These are phyloP conservation scores for Stegophylla sp. DNA, from an alignment of 2,888 invertebrate species.

Conservation along the genomic window DNA sequence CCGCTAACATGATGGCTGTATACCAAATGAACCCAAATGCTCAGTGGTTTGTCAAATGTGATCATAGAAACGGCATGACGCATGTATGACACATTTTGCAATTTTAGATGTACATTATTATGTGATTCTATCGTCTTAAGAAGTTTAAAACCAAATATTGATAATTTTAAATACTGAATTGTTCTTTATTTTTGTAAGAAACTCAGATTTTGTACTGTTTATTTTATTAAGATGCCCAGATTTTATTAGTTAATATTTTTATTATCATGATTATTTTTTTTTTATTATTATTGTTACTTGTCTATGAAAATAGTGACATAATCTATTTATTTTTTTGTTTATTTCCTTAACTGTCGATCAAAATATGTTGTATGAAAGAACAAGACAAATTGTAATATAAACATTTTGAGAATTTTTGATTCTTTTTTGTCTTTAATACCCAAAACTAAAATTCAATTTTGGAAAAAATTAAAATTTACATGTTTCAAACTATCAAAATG, in stretches of 20 bases:
- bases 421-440: neutral
- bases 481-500: too few species aligned
- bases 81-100: slow-evolving; percentile 24
- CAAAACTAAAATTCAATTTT: too few species aligned
- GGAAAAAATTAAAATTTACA: too few species aligned
- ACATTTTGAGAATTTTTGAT: neutral
- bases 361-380: slow-evolving; percentile 40
- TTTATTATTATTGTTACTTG: slow-evolving; percentile 25
- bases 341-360: slow-evolving; percentile 33
- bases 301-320: slow-evolving; percentile 23
- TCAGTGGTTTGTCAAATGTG: slow-evolving; percentile 64
- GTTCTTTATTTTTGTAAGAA: slow-evolving; percentile 22
- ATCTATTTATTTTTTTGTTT: slow-evolving; percentile 33
- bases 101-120: slow-evolving; percentile 1
- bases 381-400: slow-evolving; percentile 20
- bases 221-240: neutral
- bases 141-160: slow-evolving; percentile 38
- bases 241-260: slow-evolving; percentile 35
- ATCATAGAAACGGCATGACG: slow-evolving; percentile 63
- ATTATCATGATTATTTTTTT: slow-evolving; percentile 5
- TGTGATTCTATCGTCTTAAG: neutral
- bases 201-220: slow-evolving; percentile 2
- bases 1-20: slow-evolving; percentile 63
- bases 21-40: slow-evolving; percentile 64
- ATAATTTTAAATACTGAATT: neutral